These are phyloP conservation scores for Uloborus diversus DNA, from an alignment of 1,140 invertebrate species.

Conservation along the genomic window DNA sequence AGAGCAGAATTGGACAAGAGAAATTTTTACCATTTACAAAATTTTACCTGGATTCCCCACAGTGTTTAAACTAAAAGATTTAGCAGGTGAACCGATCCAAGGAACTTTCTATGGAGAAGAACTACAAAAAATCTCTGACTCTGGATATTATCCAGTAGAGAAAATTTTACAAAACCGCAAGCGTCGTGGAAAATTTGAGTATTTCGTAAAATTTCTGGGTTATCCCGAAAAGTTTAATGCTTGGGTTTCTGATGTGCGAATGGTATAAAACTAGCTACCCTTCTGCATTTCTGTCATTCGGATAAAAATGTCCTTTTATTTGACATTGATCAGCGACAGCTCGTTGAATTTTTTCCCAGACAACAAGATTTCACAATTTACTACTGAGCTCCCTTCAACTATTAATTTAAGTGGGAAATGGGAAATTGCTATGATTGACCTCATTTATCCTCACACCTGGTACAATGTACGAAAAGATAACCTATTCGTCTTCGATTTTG, in stretches of 20 bases:
- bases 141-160: background rate
- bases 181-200: background rate
- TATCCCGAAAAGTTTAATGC: conserved; percentile 58
- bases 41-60: too few relatives aligned
- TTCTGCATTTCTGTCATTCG: background rate
- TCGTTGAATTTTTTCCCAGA: background rate
- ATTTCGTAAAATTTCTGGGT: background rate
- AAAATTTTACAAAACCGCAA: background rate
- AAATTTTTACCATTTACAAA: too few relatives aligned
- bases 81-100: background rate
- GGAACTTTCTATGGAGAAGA: background rate
- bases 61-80: background rate
- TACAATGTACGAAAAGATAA: background rate
- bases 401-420: background rate
- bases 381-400: background rate
- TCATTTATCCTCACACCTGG: conserved; percentile 3
- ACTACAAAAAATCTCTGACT: too few relatives aligned
- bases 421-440: background rate
- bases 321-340: background rate
- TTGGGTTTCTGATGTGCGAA: conserved; percentile 59
- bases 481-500: background rate
- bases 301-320: background rate
- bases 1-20: too few relatives aligned
- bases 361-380: background rate
- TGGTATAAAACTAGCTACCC: background rate